A percentile compares a stretch with the other conserved stretches of the same genome.
Evolutionary conservation across 2,797 vertebrate species (phyloP).

Genomic region (Threskiornis aethiopicus): DNA sequence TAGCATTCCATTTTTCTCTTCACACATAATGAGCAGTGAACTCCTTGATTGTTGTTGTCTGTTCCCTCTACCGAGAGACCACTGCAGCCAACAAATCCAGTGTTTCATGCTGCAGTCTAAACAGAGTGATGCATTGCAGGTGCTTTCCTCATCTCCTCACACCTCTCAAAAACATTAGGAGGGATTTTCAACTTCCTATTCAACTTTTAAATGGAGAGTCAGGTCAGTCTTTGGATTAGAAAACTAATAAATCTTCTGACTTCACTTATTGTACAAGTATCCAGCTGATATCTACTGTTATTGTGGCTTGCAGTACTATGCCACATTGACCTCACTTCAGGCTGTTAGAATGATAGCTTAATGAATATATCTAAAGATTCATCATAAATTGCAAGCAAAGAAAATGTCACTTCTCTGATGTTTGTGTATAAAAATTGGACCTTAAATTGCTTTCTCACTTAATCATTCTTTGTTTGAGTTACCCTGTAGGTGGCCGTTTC

Average conservation of each 20-base stretch:
- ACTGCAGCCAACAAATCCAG: constrained; percentile 79
- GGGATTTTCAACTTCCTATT: constrained; percentile 83
- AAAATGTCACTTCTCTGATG: constrained; percentile 65
- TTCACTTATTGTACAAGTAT: constrained; percentile 29
- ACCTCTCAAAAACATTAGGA: constrained; percentile 84
- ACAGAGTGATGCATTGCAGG: constrained; percentile 88
- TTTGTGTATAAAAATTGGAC: constrained; percentile 72
- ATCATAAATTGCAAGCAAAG: constrained; percentile 65
- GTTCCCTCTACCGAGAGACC: constrained; percentile 70
- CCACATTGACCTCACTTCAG: not conserved
- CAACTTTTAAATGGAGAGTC: constrained; percentile 82
- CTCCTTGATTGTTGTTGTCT: constrained; percentile 75
- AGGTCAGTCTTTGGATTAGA: constrained; percentile 82
- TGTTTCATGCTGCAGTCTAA: constrained; percentile 77
- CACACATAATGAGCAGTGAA: constrained; percentile 58
- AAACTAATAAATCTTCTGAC: constrained; percentile 78
- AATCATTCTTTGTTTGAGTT: constrained; percentile 54
- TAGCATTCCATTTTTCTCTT: constrained; percentile 47
- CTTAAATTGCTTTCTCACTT: constrained; percentile 66
- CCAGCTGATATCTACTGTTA: constrained; percentile 8
- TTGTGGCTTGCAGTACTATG: not conserved
- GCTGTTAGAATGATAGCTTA: constrained; percentile 39
- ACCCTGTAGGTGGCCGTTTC: constrained; percentile 56
- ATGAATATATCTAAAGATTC: constrained; percentile 68
- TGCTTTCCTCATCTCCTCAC: constrained; percentile 79